Percentiles rank a stretch among this genome's conserved stretches.
Evolutionary conservation across 35 echinoderm and acorn worm species (phyloP).

Genomic region (Holothuria glaberrima): DNA sequence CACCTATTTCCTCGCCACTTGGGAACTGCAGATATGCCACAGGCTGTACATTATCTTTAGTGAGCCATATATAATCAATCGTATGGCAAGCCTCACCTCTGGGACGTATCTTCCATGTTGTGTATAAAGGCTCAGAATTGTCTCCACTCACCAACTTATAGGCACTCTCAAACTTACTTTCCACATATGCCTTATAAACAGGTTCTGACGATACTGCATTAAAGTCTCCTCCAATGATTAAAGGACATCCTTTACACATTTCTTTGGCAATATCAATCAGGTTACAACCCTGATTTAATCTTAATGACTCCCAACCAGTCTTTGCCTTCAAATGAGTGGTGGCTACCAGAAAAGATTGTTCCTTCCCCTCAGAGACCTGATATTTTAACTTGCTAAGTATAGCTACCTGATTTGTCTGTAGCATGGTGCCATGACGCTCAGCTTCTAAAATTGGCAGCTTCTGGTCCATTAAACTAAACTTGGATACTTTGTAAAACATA

Average conservation of each 20-base stretch:
- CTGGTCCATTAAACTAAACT: slow-evolving; percentile 73
- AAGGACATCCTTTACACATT: slow-evolving; percentile 40
- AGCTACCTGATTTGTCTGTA: slow-evolving; percentile 80
- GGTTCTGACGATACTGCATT: slow-evolving; percentile 87
- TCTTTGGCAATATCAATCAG: slow-evolving; percentile 68
- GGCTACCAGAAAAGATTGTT: slow-evolving; percentile 66
- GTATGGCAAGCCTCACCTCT: slow-evolving; percentile 87
- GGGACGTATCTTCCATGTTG: slow-evolving; percentile 96
- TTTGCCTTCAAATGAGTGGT: slow-evolving; percentile 97
- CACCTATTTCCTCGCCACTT: slow-evolving; percentile 74
- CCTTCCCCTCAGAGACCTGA: not conserved
- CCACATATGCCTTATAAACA: slow-evolving; percentile 68
- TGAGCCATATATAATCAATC: slow-evolving; percentile 98
- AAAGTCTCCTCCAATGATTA: slow-evolving; percentile 88
- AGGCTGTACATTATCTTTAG: slow-evolving; percentile 52
- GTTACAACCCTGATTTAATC: slow-evolving; percentile 73
- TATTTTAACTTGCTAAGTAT: slow-evolving; percentile 65
- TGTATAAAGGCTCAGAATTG: slow-evolving; percentile 72
- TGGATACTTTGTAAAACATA: slow-evolving; percentile 81
- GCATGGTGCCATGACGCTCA: slow-evolving; percentile 12
- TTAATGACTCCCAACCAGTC: slow-evolving; percentile 70
- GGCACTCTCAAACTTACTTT: slow-evolving; percentile 72
- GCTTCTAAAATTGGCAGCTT: slow-evolving; percentile 67
- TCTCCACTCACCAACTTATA: slow-evolving; percentile 72
- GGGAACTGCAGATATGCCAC: slow-evolving; percentile 69